Percentiles rank a stretch among this genome's conserved stretches.
Conservation (phyloP, 2,888 invertebrate genomes). For the Maniola hyperantus region DNA sequence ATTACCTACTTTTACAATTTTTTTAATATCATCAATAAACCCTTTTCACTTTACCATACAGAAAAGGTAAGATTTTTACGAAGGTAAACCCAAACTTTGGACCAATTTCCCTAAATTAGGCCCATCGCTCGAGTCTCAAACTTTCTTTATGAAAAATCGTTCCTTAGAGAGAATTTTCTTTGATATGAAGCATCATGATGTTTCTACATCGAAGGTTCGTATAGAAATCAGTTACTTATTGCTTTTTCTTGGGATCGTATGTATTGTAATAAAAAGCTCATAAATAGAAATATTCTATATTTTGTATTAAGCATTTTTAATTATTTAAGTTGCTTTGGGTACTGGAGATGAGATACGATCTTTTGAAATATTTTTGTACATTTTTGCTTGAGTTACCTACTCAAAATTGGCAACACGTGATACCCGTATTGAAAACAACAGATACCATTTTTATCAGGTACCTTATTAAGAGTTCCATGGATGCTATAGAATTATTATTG, state of each 20-base stretch:
- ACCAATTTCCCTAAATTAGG: constrained; percentile 10
- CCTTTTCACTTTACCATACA: constrained; percentile 1
- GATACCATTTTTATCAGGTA: no score
- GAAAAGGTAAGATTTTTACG: constrained; percentile 4
- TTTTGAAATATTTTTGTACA: no score
- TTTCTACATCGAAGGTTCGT: background rate
- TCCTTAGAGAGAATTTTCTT: background rate
- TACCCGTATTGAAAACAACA: no score
- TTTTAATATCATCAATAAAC: background rate
- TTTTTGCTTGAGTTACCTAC: no score
- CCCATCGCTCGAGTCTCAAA: constrained; percentile 1
- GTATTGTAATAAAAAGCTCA: background rate
- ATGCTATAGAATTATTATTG: no score
- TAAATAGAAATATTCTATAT: background rate
- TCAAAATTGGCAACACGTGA: no score
- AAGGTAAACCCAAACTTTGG: constrained; percentile 9
- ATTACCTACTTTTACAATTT: no score
- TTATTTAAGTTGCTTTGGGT: no score
- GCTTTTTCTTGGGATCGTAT: background rate
- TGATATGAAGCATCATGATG: background rate
- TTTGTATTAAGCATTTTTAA: no score
- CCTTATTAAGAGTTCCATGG: no score
- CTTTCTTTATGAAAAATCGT: constrained; percentile 1
- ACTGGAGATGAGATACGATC: no score
- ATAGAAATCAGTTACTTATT: background rate